Base-by-base conservation (phyloP, 37 sponge, comb jelly and placozoan species). In the Tethya wilhelma region DNA sequence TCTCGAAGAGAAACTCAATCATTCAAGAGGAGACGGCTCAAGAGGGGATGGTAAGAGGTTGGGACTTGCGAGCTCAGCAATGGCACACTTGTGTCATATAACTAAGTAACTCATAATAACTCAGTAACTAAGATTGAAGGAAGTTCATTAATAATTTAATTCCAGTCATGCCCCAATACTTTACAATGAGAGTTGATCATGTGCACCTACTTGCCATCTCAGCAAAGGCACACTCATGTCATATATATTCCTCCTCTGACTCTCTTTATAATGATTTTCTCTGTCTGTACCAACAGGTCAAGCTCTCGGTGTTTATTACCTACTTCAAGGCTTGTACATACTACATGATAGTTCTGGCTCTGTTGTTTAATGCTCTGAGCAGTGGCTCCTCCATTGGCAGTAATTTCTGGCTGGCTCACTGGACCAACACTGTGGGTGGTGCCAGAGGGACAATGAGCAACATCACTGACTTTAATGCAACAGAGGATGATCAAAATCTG, bases 331-430 rank as follows among this genome's bases (percentile, higher is more conserved):
- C 97, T 12, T 86, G 82, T 34, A 68, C 84, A n/a, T 84, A 56
- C 25, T 25, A 34, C 38, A 43, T 95, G 58, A 30, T 78, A 28
- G 17, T 83, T 0, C 36, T 85, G 34, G 71, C 86, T n/a, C 37
- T 91, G 17, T 37, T 86, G 9, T 58, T 82, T 58, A 67, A 86
- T 67, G 22, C 86, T 19, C 45, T 77, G 12, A 31, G 33, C 20
- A 75, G 83, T 56, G 96, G 64, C 1, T 38, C 55, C 2, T 65
- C 82, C 23, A 87, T 93, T 1, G 96, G 92, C 23, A 39, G 79
- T 33, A 87, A 84, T 75, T 72, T 98, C 40, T 98, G 98, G 98
- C 84, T 98, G 66, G 86, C 96, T 44, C 55, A 90, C 26, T 98
- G 96, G 96, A 90, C 86, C 56, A 82, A 84, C 41, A 56, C 63